Percentiles rank a stretch among this genome's conserved stretches.
Evolutionary conservation across 2,113 vertebrate species (phyloP).

Genomic region (Mola mola): DNA sequence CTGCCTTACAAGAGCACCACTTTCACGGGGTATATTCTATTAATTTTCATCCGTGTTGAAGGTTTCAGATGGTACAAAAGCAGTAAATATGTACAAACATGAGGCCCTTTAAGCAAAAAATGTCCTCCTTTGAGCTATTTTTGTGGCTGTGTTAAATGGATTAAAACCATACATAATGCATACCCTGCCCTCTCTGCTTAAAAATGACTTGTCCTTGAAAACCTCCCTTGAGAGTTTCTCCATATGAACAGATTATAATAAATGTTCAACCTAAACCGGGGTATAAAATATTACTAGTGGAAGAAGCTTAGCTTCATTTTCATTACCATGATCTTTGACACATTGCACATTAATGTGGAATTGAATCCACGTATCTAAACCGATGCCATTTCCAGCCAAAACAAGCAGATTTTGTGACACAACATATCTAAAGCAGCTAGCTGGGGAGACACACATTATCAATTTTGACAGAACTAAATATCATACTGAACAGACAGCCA

Average conservation of each 20-base stretch:
- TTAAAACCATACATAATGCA: conserved; percentile 49
- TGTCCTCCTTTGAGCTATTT: conserved; percentile 25
- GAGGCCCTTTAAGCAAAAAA: conserved; percentile 16
- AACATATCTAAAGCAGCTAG: not conserved
- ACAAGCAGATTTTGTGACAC: conserved; percentile 11
- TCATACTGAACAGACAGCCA: not conserved
- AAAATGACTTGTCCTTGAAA: conserved; percentile 64
- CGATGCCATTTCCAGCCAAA: not conserved
- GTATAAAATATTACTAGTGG: conserved; percentile 44
- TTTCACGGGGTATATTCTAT: no score
- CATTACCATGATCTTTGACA: conserved; percentile 37
- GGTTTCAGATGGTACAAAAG: not conserved
- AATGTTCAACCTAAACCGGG: conserved; percentile 42
- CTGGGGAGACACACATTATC: conserved; percentile 21
- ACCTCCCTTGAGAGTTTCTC: conserved; percentile 33
- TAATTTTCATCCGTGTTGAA: not conserved
- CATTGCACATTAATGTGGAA: conserved; percentile 17
- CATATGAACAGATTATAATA: conserved; percentile 62
- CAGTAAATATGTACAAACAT: conserved; percentile 13
- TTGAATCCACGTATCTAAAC: conserved; percentile 12
- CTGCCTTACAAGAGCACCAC: no score
- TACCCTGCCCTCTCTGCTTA: conserved; percentile 27
- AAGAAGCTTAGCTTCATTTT: conserved; percentile 34
- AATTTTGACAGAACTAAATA: conserved; percentile 18
- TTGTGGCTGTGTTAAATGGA: conserved; percentile 41